Conservation (phyloP, 2,888 invertebrate species). For the Leucophora obtusa region DNA sequence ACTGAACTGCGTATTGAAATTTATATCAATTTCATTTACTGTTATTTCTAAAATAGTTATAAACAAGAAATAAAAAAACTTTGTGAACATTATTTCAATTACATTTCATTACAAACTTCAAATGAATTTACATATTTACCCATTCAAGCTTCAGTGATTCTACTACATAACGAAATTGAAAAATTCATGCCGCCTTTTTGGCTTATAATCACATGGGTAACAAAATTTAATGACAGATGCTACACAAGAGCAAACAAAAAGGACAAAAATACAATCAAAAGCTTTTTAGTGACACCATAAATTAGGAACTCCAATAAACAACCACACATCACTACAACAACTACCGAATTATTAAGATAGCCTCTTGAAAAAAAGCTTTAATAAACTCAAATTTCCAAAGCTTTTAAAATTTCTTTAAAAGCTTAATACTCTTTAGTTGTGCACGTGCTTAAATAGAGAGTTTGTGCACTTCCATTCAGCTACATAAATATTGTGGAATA, state of each 20-base stretch:
- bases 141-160: conserved; percentile 30
- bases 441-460: conserved; percentile 22
- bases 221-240: conserved; percentile 39
- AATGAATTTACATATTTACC: conserved; percentile 53
- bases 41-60: too few relatives aligned
- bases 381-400: conserved; percentile 10
- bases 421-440: not conserved
- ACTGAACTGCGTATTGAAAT: too few relatives aligned
- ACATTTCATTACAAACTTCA: conserved; percentile 42
- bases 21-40: too few relatives aligned
- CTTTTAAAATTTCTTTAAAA: conserved; percentile 24
- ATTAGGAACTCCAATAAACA: conserved; percentile 30
- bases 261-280: conserved; percentile 18
- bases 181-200: conserved; percentile 48
- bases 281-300: conserved; percentile 43
- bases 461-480: conserved; percentile 53
- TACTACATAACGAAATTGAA: conserved; percentile 13
- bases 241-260: conserved; percentile 8
- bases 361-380: conserved; percentile 7
- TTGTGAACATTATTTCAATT: conserved; percentile 26
- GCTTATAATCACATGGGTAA: conserved; percentile 38
- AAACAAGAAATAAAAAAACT: not conserved
- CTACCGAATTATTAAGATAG: conserved; percentile 8
- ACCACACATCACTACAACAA: not conserved
- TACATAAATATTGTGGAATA: not conserved